Conservation (phyloP, 2,888 invertebrate species). For the Minunthozetes semirufus region DNA sequence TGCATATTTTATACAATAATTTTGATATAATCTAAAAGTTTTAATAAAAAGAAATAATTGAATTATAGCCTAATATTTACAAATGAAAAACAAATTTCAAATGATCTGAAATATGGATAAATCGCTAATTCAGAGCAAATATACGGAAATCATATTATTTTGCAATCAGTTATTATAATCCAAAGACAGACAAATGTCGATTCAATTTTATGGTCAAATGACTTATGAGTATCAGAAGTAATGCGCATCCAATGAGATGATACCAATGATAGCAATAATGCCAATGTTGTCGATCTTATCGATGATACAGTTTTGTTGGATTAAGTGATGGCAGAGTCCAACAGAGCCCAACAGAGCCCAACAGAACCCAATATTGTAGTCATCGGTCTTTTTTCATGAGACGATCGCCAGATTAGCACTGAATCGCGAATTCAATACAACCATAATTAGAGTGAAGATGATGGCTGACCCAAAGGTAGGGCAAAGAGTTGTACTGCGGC, state of each 20-base stretch:
- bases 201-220: constrained; percentile 12
- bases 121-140: neutral
- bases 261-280: constrained; percentile 10
- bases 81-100: neutral
- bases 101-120: neutral
- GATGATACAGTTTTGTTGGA: no score
- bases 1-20: neutral
- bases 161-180: neutral
- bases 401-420: neutral
- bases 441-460: neutral
- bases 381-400: neutral
- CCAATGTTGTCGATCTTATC: neutral
- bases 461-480: neutral
- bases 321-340: no score
- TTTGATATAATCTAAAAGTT: neutral
- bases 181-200: constrained; percentile 22
- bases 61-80: neutral
- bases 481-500: neutral
- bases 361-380: neutral
- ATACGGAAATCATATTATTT: neutral
- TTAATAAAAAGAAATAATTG: neutral
- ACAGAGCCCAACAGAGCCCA: no score
- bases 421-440: neutral
- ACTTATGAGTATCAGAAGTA: constrained; percentile 11
- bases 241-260: neutral